phyloP scores from a whole-genome alignment of 2,113 vertebrate species.

The Osmerus mordax region DNA sequence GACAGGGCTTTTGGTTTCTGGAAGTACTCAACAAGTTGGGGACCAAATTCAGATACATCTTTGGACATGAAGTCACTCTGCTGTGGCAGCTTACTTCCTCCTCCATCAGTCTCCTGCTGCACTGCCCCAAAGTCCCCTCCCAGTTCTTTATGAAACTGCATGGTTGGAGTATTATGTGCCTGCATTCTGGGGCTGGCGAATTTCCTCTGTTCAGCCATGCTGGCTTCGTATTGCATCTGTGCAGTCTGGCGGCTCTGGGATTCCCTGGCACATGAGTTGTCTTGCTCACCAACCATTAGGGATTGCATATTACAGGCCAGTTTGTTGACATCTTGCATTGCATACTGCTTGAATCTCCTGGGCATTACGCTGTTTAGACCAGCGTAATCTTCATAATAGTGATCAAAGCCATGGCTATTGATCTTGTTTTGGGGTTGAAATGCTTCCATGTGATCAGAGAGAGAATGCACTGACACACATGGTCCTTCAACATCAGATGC shows the following conservation, averaged over 20 bases:
- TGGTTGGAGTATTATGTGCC: slow-evolving; percentile 31
- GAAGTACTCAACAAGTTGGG: slow-evolving; percentile 38
- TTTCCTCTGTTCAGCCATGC: slow-evolving; percentile 52
- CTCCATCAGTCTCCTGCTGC: slow-evolving; percentile 38
- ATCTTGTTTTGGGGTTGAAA: slow-evolving; percentile 41
- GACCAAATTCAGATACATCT: slow-evolving; percentile 37
- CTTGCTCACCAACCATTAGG: slow-evolving; percentile 45
- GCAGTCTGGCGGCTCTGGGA: slow-evolving; percentile 44
- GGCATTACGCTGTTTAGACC: slow-evolving; percentile 30
- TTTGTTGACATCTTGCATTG: slow-evolving; percentile 53
- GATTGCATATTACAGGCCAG: slow-evolving; percentile 53
- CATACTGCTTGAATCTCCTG: slow-evolving; percentile 27
- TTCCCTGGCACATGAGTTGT: slow-evolving; percentile 22
- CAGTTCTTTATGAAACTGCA: slow-evolving; percentile 48
- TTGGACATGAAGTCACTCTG: slow-evolving; percentile 35
- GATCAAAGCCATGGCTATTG: slow-evolving; percentile 36
- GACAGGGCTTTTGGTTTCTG: slow-evolving; percentile 36
- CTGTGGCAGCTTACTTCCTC: slow-evolving; percentile 27
- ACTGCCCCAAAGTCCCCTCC: slow-evolving; percentile 33
- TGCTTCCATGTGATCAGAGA: slow-evolving; percentile 37
- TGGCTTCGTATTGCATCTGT: slow-evolving; percentile 47
- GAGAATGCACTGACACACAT: slow-evolving; percentile 26
- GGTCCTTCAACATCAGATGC: slow-evolving; percentile 30
- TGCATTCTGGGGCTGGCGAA: slow-evolving; percentile 42
- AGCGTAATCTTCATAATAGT: slow-evolving; percentile 39